phyloP scores from a whole-genome alignment of 2,113 vertebrate species.

The Tinamus guttatus region DNA sequence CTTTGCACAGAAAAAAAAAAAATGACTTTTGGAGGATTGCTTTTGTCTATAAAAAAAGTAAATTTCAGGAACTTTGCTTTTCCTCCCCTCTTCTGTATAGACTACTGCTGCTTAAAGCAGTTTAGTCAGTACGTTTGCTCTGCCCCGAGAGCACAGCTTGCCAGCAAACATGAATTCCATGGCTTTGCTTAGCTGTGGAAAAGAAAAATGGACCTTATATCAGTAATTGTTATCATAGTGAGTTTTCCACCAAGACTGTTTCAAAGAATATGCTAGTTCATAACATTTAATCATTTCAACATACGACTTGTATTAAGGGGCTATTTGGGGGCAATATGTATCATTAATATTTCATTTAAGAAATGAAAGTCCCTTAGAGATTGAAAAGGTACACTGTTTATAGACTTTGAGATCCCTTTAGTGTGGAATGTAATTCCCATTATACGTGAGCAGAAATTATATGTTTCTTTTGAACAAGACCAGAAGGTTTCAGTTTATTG shows the following conservation, averaged over 20 bases:
- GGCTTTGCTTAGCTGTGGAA: slow-evolving; percentile 65
- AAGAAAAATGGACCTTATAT: slow-evolving; percentile 60
- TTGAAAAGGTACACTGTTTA: slow-evolving; percentile 75
- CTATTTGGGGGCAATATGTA: slow-evolving; percentile 67
- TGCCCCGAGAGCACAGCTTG: slow-evolving; percentile 28
- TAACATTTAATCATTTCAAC: slow-evolving; percentile 72
- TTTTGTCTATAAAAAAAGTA: slow-evolving; percentile 50
- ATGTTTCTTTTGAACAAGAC: slow-evolving; percentile 49
- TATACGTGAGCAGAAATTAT: slow-evolving; percentile 62
- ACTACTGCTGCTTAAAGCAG: slow-evolving; percentile 41
- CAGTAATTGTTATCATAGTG: slow-evolving; percentile 62
- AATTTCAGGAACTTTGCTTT: slow-evolving; percentile 59
- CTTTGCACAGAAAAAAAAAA: slow-evolving; percentile 26
- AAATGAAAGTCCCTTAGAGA: slow-evolving; percentile 73
- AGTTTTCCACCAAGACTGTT: slow-evolving; percentile 63
- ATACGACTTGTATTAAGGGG: slow-evolving; percentile 75
- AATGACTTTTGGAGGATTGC: neutral
- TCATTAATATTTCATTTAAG: slow-evolving; percentile 74
- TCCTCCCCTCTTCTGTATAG: slow-evolving; percentile 9
- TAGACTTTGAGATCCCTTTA: slow-evolving; percentile 67
- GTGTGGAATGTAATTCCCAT: slow-evolving; percentile 71
- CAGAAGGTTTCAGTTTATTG: slow-evolving; percentile 68
- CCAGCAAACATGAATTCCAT: slow-evolving; percentile 56
- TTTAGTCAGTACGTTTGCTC: slow-evolving; percentile 60
- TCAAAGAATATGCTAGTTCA: slow-evolving; percentile 61